Evolutionary conservation across 2,888 invertebrate species (phyloP).

Genomic region (Bhutanitis thaidina): DNA sequence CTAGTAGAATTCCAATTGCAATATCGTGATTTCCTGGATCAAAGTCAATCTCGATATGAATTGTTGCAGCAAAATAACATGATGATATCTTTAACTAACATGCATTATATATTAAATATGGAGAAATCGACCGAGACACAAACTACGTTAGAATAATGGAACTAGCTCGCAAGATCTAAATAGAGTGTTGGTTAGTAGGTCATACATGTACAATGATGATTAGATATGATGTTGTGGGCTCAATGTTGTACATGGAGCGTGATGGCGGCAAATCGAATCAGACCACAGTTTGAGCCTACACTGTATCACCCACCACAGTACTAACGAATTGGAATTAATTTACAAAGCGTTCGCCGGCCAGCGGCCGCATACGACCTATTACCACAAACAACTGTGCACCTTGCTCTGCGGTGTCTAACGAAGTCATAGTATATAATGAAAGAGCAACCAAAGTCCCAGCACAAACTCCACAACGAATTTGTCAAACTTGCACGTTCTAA

Average conservation of each 20-base stretch:
- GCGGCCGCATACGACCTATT: conserved; percentile 51
- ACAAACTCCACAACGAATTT: conserved; percentile 70
- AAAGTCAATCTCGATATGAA: conserved; percentile 31
- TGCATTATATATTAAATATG: conserved; percentile 48
- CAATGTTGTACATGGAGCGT: conserved; percentile 74
- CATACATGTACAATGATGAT: conserved; percentile 41
- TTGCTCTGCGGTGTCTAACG: conserved; percentile 64
- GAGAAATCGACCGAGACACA: conserved; percentile 40
- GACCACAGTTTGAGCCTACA: conserved; percentile 60
- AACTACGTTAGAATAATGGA: conserved; percentile 43
- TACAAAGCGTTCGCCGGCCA: conserved; percentile 55
- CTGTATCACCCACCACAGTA: conserved; percentile 69
- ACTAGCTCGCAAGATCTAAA: conserved; percentile 43
- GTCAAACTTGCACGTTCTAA: conserved; percentile 55
- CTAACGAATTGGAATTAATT: conserved; percentile 59
- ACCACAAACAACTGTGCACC: conserved; percentile 73
- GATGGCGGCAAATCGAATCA: conserved; percentile 57
- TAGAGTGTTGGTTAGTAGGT: conserved; percentile 58
- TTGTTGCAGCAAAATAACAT: conserved; percentile 44
- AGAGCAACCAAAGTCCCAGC: conserved; percentile 75
- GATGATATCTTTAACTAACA: conserved; percentile 41
- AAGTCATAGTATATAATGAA: conserved; percentile 59
- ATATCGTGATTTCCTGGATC: conserved; percentile 40
- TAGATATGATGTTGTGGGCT: conserved; percentile 57
- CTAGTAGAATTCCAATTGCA: conserved; percentile 31